Percentiles rank a stretch among this genome's conserved stretches.
These are phyloP conservation scores for Caranx ignobilis DNA, from an alignment of 2,113 vertebrate genomes.

Conservation along the genomic window DNA sequence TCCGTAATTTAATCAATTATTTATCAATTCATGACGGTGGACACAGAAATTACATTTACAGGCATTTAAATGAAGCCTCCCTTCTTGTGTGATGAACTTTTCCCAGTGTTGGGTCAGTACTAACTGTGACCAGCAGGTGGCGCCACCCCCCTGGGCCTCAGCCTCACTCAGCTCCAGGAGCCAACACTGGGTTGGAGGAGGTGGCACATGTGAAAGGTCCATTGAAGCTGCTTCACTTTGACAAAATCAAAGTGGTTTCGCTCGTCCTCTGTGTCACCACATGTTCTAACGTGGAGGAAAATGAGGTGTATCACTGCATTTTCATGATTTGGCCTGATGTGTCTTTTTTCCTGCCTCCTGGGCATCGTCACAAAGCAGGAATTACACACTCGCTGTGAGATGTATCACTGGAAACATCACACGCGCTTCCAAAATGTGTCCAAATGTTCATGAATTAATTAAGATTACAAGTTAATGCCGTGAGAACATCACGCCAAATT, in stretches of 20 bases:
- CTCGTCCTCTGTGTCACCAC: slow-evolving; percentile 17
- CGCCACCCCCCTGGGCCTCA: not conserved
- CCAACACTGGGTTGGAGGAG: not conserved
- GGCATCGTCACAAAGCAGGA: slow-evolving; percentile 55
- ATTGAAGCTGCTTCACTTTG: not conserved
- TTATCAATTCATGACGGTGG: no score
- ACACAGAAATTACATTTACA: no score
- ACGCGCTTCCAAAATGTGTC: slow-evolving; percentile 61
- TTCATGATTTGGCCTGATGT: slow-evolving; percentile 41
- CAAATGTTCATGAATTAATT: slow-evolving; percentile 74
- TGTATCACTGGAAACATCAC: slow-evolving; percentile 56
- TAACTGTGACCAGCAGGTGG: slow-evolving; percentile 63
- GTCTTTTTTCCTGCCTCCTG: slow-evolving; percentile 45
- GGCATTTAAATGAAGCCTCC: no score
- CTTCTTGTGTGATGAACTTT: no score
- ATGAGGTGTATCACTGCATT: slow-evolving; percentile 31
- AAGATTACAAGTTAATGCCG: slow-evolving; percentile 70
- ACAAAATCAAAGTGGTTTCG: not conserved
- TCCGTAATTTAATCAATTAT: no score
- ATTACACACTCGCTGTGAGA: slow-evolving; percentile 56
- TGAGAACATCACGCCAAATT: slow-evolving; percentile 50
- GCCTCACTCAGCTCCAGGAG: not conserved
- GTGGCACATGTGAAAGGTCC: not conserved
- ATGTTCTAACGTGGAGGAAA: slow-evolving; percentile 29
- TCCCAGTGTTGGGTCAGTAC: not conserved